Evolutionary conservation across 2,888 invertebrate genomes (phyloP).

Genomic region (Polietes domitor): DNA sequence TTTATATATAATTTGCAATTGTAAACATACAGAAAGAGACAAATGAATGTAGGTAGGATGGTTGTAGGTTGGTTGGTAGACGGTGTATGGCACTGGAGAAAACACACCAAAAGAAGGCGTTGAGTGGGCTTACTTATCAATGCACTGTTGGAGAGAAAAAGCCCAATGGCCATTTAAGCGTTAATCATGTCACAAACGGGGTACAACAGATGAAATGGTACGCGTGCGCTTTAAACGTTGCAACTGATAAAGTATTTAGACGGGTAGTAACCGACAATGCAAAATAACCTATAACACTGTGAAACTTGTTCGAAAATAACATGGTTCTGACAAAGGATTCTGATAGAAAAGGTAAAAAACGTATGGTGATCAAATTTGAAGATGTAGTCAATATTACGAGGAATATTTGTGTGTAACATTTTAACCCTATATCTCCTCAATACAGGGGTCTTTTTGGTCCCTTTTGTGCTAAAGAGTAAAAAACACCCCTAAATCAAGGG

Average conservation of each 20-base stretch:
- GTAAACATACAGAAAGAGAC: slow-evolving; percentile 42
- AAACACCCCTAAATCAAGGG: too few species aligned
- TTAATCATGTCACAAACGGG: slow-evolving; percentile 64
- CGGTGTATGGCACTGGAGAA: neutral
- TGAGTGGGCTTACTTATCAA: slow-evolving; percentile 56
- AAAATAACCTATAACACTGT: too few species aligned
- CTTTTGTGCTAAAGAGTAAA: too few species aligned
- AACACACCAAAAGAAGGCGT: slow-evolving; percentile 59
- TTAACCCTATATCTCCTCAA: too few species aligned
- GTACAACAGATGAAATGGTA: slow-evolving; percentile 22
- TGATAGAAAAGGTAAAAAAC: too few species aligned
- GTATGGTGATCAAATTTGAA: too few species aligned
- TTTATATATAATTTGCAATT: slow-evolving; percentile 63
- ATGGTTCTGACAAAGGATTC: too few species aligned
- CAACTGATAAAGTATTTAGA: slow-evolving; percentile 2
- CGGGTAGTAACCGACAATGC: neutral
- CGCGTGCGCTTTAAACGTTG: slow-evolving; percentile 50
- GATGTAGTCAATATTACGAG: too few species aligned
- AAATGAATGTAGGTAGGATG: slow-evolving; percentile 35
- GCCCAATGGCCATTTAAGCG: slow-evolving; percentile 64
- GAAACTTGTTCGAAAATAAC: too few species aligned
- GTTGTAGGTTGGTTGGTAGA: neutral
- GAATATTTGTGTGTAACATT: too few species aligned
- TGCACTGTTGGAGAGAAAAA: slow-evolving; percentile 10
- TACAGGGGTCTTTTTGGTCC: too few species aligned